phyloP scores from a whole-genome alignment of 2,113 vertebrate species.

The Ivindomyrus marchei region DNA sequence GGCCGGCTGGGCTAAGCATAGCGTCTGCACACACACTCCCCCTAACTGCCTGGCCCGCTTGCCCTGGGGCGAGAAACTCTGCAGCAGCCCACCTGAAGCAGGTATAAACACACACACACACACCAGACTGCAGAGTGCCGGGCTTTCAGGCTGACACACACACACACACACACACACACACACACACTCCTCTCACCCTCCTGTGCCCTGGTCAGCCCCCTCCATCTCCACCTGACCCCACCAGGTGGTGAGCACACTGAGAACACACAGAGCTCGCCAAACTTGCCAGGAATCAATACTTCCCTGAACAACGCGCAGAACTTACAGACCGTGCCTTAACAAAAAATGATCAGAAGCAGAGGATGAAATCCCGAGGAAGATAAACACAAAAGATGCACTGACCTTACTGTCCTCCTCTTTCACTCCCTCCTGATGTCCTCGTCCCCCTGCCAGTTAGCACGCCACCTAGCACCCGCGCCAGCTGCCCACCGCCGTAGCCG shows the following conservation, averaged over 20 bases:
- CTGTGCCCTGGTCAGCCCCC: conserved; percentile 38
- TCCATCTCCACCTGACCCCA: conserved; percentile 50
- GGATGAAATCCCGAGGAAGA: conserved; percentile 31
- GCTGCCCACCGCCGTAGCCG: conserved; percentile 56
- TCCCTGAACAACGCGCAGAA: conserved; percentile 52
- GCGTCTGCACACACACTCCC: not conserved
- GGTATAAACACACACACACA: conserved; percentile 12
- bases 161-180: conserved; percentile 18
- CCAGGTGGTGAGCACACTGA: conserved; percentile 58
- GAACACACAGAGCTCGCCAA: conserved; percentile 63
- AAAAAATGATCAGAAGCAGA: conserved; percentile 33
- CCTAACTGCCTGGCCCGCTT: not conserved
- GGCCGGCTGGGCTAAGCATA: not conserved
- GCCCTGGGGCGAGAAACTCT: not conserved
- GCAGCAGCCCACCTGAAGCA: not conserved
- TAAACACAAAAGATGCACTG: conserved; percentile 52
- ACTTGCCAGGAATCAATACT: conserved; percentile 69
- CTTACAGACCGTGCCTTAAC: conserved; percentile 36
- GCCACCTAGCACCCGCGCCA: conserved; percentile 41
- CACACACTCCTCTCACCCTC: conserved; percentile 39
- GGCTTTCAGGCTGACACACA: not conserved
- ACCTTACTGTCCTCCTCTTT: conserved; percentile 61
- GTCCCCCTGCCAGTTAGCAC: conserved; percentile 51
- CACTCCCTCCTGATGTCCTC: conserved; percentile 46
- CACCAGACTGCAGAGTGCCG: not conserved